These are phyloP conservation scores for Microcebus murinus DNA, from an alignment of 2,113 vertebrate genomes.

Conservation along the genomic window DNA sequence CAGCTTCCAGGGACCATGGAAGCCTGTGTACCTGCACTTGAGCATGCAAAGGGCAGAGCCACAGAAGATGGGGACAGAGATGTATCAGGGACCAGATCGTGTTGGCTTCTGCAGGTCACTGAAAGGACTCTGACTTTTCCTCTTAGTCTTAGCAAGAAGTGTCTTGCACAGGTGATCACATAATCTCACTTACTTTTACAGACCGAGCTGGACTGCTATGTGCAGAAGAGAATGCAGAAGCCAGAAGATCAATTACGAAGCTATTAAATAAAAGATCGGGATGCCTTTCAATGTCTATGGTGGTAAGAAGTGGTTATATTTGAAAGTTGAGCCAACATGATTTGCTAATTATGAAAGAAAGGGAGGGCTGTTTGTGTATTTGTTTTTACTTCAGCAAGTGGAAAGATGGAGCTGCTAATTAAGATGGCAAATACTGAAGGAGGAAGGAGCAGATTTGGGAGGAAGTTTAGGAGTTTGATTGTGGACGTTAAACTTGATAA, in stretches of 20 bases:
- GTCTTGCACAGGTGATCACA: not conserved
- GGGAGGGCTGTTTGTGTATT: not conserved
- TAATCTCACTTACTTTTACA: not conserved
- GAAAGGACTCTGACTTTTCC: not conserved
- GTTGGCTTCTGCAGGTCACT: no score
- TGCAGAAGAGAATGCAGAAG: not conserved
- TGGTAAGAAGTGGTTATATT: not conserved
- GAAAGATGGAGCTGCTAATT: not conserved
- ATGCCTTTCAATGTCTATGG: not conserved
- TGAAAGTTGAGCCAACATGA: not conserved
- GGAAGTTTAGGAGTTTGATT: not conserved
- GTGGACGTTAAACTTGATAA: not conserved
- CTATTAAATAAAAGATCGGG: not conserved
- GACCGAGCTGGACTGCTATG: not conserved
- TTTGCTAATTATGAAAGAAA: not conserved
- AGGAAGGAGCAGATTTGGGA: not conserved
- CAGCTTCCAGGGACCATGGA: rapidly evolving
- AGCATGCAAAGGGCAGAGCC: not conserved
- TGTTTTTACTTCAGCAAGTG: not conserved
- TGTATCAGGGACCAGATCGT: not conserved
- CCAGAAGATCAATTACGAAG: not conserved
- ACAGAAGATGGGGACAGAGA: not conserved
- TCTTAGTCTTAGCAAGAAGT: not conserved
- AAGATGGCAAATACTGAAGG: not conserved
- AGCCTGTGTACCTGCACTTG: not conserved